These are phyloP conservation scores for Palaemon carinicauda DNA, from an alignment of 1,140 invertebrate genomes.

Conservation along the genomic window DNA sequence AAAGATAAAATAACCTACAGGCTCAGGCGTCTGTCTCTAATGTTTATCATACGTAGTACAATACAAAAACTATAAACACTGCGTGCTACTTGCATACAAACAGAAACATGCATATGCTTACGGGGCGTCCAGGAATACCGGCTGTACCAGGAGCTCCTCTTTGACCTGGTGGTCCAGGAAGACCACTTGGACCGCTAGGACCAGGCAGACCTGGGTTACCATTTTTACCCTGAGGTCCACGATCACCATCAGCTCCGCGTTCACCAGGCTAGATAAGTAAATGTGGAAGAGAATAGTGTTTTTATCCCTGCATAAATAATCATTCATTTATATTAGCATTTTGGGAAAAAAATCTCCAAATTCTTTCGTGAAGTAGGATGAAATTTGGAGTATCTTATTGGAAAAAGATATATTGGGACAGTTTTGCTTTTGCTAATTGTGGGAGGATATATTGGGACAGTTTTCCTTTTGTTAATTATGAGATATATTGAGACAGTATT, in stretches of 20 bases:
- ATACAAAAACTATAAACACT: neutral
- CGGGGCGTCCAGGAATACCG: slow-evolving; percentile 45
- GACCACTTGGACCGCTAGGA: slow-evolving; percentile 56
- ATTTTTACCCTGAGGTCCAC: slow-evolving; percentile 54
- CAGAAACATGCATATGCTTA: neutral
- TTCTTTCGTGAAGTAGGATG: too few relatives aligned
- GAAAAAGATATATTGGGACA: too few relatives aligned
- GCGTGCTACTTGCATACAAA: neutral
- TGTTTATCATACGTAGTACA: neutral
- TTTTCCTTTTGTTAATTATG: too few relatives aligned
- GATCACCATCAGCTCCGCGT: slow-evolving; percentile 57
- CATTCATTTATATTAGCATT: too few relatives aligned
- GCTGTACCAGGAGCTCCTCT: slow-evolving; percentile 59
- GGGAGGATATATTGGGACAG: too few relatives aligned
- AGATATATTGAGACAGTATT: too few relatives aligned
- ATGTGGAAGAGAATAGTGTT: neutral
- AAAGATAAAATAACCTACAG: too few relatives aligned
- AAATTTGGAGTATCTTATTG: too few relatives aligned
- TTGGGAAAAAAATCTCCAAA: too few relatives aligned
- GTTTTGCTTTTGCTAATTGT: too few relatives aligned
- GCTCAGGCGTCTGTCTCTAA: too few relatives aligned
- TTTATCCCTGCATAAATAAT: too few relatives aligned
- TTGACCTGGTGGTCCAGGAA: slow-evolving; percentile 55
- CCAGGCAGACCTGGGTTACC: slow-evolving; percentile 58
- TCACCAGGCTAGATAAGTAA: slow-evolving; percentile 48